A percentile compares a stretch with the other conserved stretches of the same genome.
phyloP scores from a whole-genome alignment of 1,140 invertebrate genomes.

The Caerostris darwini region DNA sequence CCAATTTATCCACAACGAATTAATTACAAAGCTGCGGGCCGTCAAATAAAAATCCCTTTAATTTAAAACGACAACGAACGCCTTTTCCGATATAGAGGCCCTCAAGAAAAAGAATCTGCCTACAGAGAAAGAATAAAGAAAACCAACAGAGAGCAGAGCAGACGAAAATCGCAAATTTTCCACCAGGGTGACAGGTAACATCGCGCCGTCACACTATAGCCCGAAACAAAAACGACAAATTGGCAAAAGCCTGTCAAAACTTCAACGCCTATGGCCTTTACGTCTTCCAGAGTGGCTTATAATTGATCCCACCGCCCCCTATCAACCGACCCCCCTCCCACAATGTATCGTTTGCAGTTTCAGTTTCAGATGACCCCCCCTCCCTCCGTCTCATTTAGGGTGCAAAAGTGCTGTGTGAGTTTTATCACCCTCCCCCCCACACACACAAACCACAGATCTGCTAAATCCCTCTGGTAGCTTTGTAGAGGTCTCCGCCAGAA shows the following conservation, averaged over 20 bases:
- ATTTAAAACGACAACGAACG: constrained; percentile 29
- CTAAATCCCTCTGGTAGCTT: constrained; percentile 24
- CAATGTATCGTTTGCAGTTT: neutral
- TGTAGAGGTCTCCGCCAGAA: neutral
- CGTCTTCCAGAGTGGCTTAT: constrained; percentile 55
- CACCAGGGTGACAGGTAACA: neutral
- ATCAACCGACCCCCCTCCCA: neutral
- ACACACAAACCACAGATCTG: neutral
- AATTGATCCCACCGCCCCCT: constrained; percentile 59
- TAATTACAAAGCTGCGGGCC: neutral
- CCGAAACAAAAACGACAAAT: constrained; percentile 51
- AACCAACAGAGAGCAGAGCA: neutral
- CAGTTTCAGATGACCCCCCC: neutral
- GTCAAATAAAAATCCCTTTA: constrained; percentile 30
- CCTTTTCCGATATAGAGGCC: neutral
- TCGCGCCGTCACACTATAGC: constrained; percentile 16
- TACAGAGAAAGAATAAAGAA: neutral
- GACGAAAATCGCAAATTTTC: constrained; percentile 33
- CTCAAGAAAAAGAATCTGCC: neutral
- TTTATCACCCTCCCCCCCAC: neutral
- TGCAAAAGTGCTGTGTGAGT: constrained; percentile 5
- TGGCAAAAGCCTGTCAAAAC: constrained; percentile 66
- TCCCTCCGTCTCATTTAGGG: neutral
- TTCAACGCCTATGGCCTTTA: constrained; percentile 49
- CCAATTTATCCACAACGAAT: constrained; percentile 28